These are phyloP conservation scores for Spilosoma lubricipeda DNA, from an alignment of 2,888 invertebrate species.

Conservation along the genomic window DNA sequence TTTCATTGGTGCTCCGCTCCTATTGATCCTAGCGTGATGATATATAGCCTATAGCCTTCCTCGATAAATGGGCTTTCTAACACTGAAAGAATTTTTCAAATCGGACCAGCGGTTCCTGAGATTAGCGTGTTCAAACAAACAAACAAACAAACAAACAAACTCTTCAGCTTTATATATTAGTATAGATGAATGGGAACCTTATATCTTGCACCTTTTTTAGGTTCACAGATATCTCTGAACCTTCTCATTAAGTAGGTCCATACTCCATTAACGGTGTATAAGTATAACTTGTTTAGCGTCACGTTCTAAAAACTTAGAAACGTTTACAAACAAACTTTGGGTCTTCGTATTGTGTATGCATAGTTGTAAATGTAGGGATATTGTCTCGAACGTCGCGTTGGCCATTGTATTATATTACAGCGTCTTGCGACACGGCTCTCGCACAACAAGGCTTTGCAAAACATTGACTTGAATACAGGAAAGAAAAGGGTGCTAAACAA, in stretches of 20 bases:
- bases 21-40: too few relatives aligned
- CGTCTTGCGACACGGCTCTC: slow-evolving; percentile 70
- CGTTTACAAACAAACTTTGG: slow-evolving; percentile 45
- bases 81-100: too few relatives aligned
- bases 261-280: background rate
- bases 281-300: background rate
- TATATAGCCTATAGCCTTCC: too few relatives aligned
- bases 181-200: background rate
- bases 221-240: background rate
- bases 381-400: slow-evolving; percentile 70
- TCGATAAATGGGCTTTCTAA: too few relatives aligned
- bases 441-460: slow-evolving; percentile 72
- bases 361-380: slow-evolving; percentile 60
- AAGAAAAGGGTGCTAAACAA: slow-evolving; percentile 36
- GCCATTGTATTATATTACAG: slow-evolving; percentile 73
- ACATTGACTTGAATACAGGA: slow-evolving; percentile 59
- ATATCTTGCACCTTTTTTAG: background rate
- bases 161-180: too few relatives aligned
- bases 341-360: slow-evolving; percentile 49
- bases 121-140: too few relatives aligned
- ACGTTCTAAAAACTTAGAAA: slow-evolving; percentile 8
- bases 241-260: background rate
- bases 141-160: too few relatives aligned
- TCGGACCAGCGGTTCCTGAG: too few relatives aligned
- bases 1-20: too few relatives aligned